Evolutionary conservation across 2,113 vertebrate species (phyloP), one percentile per base, ranked within the genome.

Genomic region (Odobenus rosmarus): DNA sequence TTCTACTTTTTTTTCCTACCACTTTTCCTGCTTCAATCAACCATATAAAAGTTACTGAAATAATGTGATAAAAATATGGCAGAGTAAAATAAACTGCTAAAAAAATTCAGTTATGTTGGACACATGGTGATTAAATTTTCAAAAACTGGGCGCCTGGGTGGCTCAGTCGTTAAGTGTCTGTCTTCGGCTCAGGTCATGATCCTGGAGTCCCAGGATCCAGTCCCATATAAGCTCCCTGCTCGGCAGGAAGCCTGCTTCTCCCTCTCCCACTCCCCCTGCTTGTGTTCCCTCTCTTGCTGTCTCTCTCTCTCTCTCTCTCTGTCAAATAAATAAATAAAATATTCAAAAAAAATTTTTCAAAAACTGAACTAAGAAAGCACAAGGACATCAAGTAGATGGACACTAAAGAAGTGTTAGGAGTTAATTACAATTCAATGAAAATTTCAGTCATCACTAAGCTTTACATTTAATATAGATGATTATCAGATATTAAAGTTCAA

Each of bases 401-500:
- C 42, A 93, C 42, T 74, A 42, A 71, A 51, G 36, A 93, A 92
- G 62, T 57, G 26, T 57, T 28, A 81, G 36, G 11, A 93, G 36
- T 81, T 81, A 91, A 86, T 71, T 14, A 64, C 31, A 33, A 95
- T 49, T 88, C 77, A 88, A 51, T 83, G 91, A 88, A 90, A 80
- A 91, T 49, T 94, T 86, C 9, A 93, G 42, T 67, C 16, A 85
- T 95, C 19, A 85, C 6, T 67, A 88, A 42, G 19, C 81, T 49
- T 90, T 80, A 26, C 39, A 90, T 67, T 96, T 90, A 93, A 74
- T 64, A 94, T 5, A 62, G 62, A 53, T 86, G 28, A 76, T 49
- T 86, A 92, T 21, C 59, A 76, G 39, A 67, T 82, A 91, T 79
- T 92, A 71, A 97, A 96, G 33, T 77, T 94, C 49, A 93, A 93